phyloP scores from a whole-genome alignment of 1,140 invertebrate genomes.

The Hetaerina americana region DNA sequence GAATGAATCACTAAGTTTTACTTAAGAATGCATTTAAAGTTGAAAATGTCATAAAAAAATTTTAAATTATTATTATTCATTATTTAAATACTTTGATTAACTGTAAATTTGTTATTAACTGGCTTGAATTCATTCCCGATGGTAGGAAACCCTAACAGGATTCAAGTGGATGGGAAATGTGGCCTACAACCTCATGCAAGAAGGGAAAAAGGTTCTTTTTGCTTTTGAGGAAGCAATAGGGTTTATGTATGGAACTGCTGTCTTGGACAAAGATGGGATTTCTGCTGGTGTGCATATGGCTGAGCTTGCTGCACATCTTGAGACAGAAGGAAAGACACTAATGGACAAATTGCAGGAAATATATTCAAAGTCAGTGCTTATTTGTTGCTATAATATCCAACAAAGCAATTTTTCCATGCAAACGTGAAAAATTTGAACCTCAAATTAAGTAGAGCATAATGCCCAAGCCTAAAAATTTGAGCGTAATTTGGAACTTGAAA shows the following conservation, averaged over 20 bases:
- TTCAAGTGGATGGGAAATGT: slow-evolving; percentile 99
- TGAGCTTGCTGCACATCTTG: slow-evolving; percentile 65
- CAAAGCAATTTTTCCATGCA: too few relatives aligned
- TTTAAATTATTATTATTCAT: slow-evolving; percentile 10
- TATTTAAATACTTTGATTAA: slow-evolving; percentile 12
- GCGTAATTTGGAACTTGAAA: too few relatives aligned
- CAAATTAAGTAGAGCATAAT: too few relatives aligned
- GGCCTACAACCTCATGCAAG: slow-evolving; percentile 51
- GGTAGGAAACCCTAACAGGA: slow-evolving; percentile 93
- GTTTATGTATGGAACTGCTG: slow-evolving; percentile 79
- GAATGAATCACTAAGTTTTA: too few relatives aligned
- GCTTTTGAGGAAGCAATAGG: slow-evolving; percentile 93
- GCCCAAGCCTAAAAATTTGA: too few relatives aligned
- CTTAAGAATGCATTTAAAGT: too few relatives aligned
- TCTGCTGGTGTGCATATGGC: slow-evolving; percentile 66
- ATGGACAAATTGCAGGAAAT: slow-evolving; percentile 64
- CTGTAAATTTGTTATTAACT: too few relatives aligned
- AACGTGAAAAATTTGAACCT: too few relatives aligned
- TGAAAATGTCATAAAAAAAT: too few relatives aligned
- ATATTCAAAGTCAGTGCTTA: slow-evolving; percentile 40
- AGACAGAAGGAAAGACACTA: slow-evolving; percentile 49
- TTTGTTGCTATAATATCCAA: too few relatives aligned
- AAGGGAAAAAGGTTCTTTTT: slow-evolving; percentile 70
- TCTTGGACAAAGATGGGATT: slow-evolving; percentile 94
- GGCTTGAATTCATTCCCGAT: too few relatives aligned